Evolutionary conservation across 2,888 invertebrate genomes (phyloP).

Genomic region (Sturmia bella): DNA sequence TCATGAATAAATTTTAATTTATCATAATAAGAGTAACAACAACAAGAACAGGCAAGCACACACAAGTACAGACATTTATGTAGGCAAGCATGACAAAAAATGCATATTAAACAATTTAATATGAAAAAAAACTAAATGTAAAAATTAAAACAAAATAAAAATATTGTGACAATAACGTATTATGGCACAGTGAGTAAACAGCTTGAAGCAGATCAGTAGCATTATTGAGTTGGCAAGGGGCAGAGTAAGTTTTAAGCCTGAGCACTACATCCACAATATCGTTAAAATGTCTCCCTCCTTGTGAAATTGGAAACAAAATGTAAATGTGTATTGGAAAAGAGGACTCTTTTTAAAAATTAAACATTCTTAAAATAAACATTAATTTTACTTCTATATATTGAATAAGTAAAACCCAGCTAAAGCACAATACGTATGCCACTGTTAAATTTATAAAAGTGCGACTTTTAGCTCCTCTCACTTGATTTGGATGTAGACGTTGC

Average conservation of each 20-base stretch:
- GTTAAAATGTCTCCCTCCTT: too few species aligned
- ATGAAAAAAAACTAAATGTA: slow-evolving; percentile 2
- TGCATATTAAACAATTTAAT: slow-evolving; percentile 54
- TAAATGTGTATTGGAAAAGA: too few species aligned
- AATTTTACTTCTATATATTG: too few species aligned
- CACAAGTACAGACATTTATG: slow-evolving; percentile 34
- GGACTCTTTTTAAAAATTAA: too few species aligned
- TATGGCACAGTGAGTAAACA: slow-evolving; percentile 44
- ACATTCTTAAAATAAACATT: too few species aligned
- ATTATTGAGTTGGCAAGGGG: background rate
- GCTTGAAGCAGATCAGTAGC: slow-evolving; percentile 39
- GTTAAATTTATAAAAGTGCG: too few species aligned
- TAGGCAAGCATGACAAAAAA: slow-evolving; percentile 56
- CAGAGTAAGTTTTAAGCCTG: background rate
- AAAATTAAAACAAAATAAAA: slow-evolving; percentile 47
- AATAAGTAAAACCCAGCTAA: too few species aligned
- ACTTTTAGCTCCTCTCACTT: too few species aligned
- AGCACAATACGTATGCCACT: too few species aligned
- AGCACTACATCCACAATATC: too few species aligned
- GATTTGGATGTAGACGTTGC: too few species aligned
- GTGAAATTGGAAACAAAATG: too few species aligned
- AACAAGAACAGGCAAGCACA: slow-evolving; percentile 44
- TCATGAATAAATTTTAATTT: slow-evolving; percentile 78
- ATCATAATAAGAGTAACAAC: slow-evolving; percentile 69
- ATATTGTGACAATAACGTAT: slow-evolving; percentile 65